Evolutionary conservation across 2,888 invertebrate genomes (phyloP), one percentile per base, ranked within the genome.

Genomic region (Glaucopsyche alexis): DNA sequence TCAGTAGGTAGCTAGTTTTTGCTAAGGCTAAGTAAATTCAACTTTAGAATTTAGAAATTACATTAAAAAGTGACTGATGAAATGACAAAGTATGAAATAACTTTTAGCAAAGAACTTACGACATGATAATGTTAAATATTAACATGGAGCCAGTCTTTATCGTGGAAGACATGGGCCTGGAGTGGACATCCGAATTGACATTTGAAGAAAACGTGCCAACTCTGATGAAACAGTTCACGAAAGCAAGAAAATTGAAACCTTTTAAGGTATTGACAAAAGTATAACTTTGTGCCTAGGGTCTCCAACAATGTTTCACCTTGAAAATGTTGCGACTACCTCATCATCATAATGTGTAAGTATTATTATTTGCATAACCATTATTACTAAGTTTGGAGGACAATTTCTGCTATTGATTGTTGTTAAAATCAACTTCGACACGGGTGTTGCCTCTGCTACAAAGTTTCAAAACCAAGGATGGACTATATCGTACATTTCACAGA

Each of bases 131-230:
- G 1, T 77, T 95, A 11, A 93, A 95, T 83, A 81, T 95, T 64
- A 93, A 86, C 77, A 93, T 95, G 92, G 94, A 94, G 76, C 94
- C 95, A 0, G 93, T 88, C 4, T 94, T 93, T 78, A 92, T 95
- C 19, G 85, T 92, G 19, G 93, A 94, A 79, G 88, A 87, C 47
- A 89, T 93, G 91, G 84, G 78, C 52, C 80, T 94, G 69, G 87
- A 92, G 72, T 95, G 94, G 94, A 86, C 89, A 65, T 91, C 92
- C 2, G 94, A 94, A 73, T 77, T 87, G 73, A 87, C 92, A 70
- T 94, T 95, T 79, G 83, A 81, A 14, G 90, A 92, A 78, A 91
- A 90, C 75, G 83, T 91, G 75, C 81, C 91, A 77, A 75, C 85
- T 82, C 85, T 94, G 86, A 87, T 88, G 78, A 81, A 90, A 74